These are phyloP conservation scores for Mormyrus proboscirostris DNA, from an alignment of 2,797 vertebrate species.

Conservation along the genomic window DNA sequence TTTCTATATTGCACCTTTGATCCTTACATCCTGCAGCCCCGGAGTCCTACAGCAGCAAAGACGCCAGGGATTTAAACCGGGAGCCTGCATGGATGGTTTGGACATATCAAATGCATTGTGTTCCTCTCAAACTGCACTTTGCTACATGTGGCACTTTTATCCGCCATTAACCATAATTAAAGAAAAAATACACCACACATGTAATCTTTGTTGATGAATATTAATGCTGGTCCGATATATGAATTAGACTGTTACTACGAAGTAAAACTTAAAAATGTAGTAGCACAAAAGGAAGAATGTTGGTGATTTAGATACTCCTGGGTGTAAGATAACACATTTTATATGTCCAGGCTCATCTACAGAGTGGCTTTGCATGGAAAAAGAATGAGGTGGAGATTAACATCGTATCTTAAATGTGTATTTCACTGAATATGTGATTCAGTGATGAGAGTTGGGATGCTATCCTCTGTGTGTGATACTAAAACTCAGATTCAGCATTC, in stretches of 20 bases:
- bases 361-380: background rate
- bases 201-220: background rate
- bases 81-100: background rate
- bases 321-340: background rate
- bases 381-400: background rate
- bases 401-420: background rate
- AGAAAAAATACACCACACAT: background rate
- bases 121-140: background rate
- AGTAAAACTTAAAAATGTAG: background rate
- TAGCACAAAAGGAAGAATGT: background rate
- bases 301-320: background rate
- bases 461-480: background rate
- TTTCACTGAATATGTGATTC: background rate
- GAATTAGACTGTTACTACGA: background rate
- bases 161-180: background rate
- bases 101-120: background rate
- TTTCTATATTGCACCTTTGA: conserved; percentile 27
- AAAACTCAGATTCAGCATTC: background rate
- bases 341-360: background rate
- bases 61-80: conserved; percentile 30
- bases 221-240: background rate
- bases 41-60: conserved; percentile 37
- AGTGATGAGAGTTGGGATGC: background rate
- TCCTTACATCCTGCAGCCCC: conserved; percentile 28
- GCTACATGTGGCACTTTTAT: background rate